Evolutionary conservation across 2,113 vertebrate species (phyloP).

Genomic region (Tychaedon coryphoeus): DNA sequence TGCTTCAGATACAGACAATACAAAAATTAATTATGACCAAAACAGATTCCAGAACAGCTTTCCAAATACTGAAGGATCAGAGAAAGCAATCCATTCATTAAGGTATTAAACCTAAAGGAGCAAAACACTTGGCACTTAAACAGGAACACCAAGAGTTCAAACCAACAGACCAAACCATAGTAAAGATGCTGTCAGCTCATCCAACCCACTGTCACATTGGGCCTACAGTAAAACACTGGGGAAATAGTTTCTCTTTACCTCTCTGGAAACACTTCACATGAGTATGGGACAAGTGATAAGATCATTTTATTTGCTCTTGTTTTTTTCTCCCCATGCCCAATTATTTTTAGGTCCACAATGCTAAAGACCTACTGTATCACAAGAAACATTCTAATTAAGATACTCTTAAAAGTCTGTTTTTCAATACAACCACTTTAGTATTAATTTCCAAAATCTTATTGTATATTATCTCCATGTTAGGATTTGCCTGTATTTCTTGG

Average conservation of each 20-base stretch:
- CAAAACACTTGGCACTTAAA: not conserved
- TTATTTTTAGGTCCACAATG: not conserved
- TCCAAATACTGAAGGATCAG: accelerated
- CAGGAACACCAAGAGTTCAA: not conserved
- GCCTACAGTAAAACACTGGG: not conserved
- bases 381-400: not conserved
- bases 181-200: not conserved
- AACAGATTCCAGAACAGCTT: not conserved
- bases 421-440: not conserved
- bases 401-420: not conserved
- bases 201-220: accelerated
- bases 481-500: not conserved
- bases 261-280: accelerated
- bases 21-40: not conserved
- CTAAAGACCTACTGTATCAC: not conserved
- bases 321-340: accelerated
- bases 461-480: accelerated
- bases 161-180: not conserved
- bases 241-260: not conserved
- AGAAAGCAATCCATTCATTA: not conserved
- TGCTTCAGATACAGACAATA: not conserved
- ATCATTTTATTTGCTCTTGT: accelerated
- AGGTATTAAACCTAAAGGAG: not conserved
- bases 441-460: not conserved
- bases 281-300: not conserved